Conservation (phyloP, 1,140 invertebrate species). For the Zelostemma sp. region DNA sequence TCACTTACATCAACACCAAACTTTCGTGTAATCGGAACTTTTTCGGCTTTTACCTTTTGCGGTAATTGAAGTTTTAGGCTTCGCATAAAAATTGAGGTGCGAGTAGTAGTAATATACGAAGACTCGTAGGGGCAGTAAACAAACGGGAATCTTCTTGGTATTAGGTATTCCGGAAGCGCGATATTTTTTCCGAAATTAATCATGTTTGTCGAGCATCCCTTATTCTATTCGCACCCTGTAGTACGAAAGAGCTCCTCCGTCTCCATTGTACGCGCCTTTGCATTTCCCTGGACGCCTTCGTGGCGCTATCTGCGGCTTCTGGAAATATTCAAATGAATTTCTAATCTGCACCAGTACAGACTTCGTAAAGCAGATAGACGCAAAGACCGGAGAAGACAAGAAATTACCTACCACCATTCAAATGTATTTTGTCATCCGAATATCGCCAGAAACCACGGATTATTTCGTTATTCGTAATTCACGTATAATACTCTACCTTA, state of each 20-base stretch:
- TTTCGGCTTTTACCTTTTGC: no score
- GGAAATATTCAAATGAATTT: conserved; percentile 66
- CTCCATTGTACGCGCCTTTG: conserved; percentile 34
- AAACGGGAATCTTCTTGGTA: background rate
- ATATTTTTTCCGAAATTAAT: conserved; percentile 9
- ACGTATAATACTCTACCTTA: no score
- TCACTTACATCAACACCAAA: no score
- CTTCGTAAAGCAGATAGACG: conserved; percentile 36
- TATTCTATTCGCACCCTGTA: conserved; percentile 17
- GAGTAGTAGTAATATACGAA: no score
- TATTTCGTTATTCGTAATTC: no score
- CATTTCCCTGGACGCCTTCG: conserved; percentile 44
- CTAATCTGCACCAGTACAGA: conserved; percentile 53
- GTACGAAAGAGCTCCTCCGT: conserved; percentile 25
- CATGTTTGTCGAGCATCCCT: conserved; percentile 14
- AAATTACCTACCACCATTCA: background rate
- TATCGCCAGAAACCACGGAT: background rate
- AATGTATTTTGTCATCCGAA: background rate
- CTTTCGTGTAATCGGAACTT: no score
- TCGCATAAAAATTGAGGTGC: no score
- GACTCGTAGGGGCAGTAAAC: background rate
- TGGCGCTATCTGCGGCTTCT: conserved; percentile 49
- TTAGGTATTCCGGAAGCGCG: background rate
- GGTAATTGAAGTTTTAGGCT: no score
- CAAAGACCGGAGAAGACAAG: conserved; percentile 16